Conservation (phyloP, 2,113 vertebrate genomes). For the Rhinolophus ferrumequinum region DNA sequence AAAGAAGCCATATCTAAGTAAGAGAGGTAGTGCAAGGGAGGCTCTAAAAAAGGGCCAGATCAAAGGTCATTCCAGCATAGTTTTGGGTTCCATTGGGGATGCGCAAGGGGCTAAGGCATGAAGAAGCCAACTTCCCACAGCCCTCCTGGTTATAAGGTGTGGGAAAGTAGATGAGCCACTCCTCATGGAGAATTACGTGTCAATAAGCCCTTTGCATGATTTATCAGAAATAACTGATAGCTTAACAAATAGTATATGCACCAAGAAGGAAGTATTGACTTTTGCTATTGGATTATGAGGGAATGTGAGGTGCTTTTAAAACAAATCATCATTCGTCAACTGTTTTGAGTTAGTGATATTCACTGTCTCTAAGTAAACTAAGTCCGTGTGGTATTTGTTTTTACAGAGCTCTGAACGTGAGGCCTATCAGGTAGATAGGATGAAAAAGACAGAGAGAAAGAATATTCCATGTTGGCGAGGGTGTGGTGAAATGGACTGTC, state of each 20-base stretch:
- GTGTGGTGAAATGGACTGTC: not conserved
- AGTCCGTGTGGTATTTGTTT: not conserved
- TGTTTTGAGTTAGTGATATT: not conserved
- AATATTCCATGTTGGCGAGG: not conserved
- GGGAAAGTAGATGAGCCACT: not conserved
- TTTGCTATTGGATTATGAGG: not conserved
- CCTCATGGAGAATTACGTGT: not conserved
- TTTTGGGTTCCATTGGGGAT: not conserved
- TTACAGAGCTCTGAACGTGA: not conserved
- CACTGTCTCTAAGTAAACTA: conserved; percentile 44
- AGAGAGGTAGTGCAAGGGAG: not conserved
- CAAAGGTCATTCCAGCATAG: not conserved
- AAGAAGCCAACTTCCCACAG: not conserved
- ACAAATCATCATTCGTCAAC: not conserved
- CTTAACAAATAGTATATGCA: not conserved
- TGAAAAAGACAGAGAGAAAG: not conserved
- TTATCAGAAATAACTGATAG: not conserved
- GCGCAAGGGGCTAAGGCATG: not conserved
- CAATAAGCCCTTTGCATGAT: not conserved
- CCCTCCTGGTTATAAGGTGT: not conserved
- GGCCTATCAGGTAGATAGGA: not conserved
- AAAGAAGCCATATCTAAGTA: not conserved
- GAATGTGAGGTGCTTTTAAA: not conserved
- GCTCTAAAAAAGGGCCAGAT: not conserved
- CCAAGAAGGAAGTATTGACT: not conserved